phyloP scores from a whole-genome alignment of 2,888 invertebrate genomes.

The Thelaira solivaga region DNA sequence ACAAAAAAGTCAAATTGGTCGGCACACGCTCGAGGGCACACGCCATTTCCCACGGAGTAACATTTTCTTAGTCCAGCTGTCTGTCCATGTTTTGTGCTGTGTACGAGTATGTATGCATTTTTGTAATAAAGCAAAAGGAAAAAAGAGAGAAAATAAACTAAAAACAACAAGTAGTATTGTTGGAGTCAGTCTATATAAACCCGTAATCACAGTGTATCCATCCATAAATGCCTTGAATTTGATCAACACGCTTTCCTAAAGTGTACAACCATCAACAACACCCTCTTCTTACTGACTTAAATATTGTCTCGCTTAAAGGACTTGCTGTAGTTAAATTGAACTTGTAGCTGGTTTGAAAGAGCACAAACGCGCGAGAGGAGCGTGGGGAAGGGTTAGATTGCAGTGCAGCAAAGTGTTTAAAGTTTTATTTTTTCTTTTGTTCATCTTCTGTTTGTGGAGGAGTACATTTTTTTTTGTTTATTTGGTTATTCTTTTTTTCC shows the following conservation, averaged over 20 bases:
- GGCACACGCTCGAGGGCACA: conserved; percentile 82
- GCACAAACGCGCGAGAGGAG: no score
- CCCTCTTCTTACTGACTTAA: conserved; percentile 52
- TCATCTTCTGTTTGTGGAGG: conserved; percentile 54
- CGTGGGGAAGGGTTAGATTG: background rate
- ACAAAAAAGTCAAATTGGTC: conserved; percentile 77
- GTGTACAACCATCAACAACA: conserved; percentile 63
- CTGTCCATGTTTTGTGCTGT: conserved; percentile 13
- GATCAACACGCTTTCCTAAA: conserved; percentile 62
- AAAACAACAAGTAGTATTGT: conserved; percentile 38
- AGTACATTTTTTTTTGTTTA: conserved; percentile 30
- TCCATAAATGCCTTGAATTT: conserved; percentile 58
- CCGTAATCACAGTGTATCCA: conserved; percentile 44
- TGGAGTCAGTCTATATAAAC: conserved; percentile 31
- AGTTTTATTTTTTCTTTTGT: conserved; percentile 25
- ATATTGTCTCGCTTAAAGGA: conserved; percentile 9
- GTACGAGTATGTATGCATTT: background rate
- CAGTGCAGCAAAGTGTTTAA: conserved; percentile 20
- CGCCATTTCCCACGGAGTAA: conserved; percentile 80
- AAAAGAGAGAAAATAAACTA: background rate
- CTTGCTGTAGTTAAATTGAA: background rate
- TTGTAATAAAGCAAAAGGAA: background rate
- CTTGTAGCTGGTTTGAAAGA: background rate
- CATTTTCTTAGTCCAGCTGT: conserved; percentile 65
- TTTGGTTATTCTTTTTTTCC: background rate